Evolutionary conservation across 2,888 invertebrate genomes (phyloP), one percentile per base, ranked within the genome.

Genomic region (Polymixis lichenea): DNA sequence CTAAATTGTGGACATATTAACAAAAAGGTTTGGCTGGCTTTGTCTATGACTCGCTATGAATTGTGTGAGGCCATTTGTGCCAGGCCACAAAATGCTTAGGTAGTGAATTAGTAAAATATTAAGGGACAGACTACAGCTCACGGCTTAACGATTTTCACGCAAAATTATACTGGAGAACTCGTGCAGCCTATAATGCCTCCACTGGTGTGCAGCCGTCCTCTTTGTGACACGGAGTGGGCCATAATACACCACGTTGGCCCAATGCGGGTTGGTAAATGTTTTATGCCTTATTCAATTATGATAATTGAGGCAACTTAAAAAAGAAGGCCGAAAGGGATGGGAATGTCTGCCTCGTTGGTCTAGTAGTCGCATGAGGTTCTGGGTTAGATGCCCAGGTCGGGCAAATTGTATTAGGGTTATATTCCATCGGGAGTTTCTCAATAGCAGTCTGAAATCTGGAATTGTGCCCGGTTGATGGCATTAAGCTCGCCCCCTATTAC

Each of bases 71-170:
- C 25, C 43, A n/a, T 55, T 25, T 17, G 28, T 46, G 53, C 11
- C 15, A 22, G n/a, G 62, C 65, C 66, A 62, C 58, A 22, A 72
- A 60, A 70, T 19, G 66, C 55, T 72, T 82, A 83, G 86, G 46
- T 85, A 85, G 86, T 53, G 13, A 83, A 85, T 77, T 83, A 82
- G 71, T 56, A 17, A n/a, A 75, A 80, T 68, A 49, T 49, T 25
- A 9, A 65, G 2, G 32, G 32, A 17, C 32, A 7, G 56, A n/a
- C 67, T 75, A 46, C 78, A 82, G 78, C 6, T 68, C 83, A 61
- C 70, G 84, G 86, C 61, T 17, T 43, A 60, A 55, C 32, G 69
- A 55, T 71, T 74, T 86, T 83, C 62, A 46, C 66, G 86, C 76
- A 86, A 70, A 83, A 83, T 77, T 86, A 62, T 77, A 49, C 17